Base-by-base conservation (phyloP, 2,113 vertebrate species). In the Grammomys dolichurus region DNA sequence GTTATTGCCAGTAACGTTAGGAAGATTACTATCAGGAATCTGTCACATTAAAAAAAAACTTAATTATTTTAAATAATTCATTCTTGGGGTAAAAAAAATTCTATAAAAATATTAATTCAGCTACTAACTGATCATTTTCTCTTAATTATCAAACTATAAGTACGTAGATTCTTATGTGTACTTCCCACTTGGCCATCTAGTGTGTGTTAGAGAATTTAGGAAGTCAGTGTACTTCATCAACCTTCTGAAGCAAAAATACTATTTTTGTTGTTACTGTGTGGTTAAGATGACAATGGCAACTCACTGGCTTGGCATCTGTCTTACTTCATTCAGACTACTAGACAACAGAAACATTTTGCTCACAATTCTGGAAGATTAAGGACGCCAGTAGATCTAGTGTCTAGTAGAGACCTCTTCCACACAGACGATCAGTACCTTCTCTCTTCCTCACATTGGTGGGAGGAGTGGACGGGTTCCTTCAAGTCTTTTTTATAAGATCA, bases 31-130 rank as follows among this genome's bases (percentile, higher is more conserved):
- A 88, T n/a, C 6, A 1, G 33, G 58, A 92, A 65, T 5, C 40
- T 67, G 7, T 90, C 65, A 54, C 20, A 2, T 67, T 22, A 93
- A 87, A 69, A 48, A 48, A 75, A 26, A 14, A 60, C 69, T 82
- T 58, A 80, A 60, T 69, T 80, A 43, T 82, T 88, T 58, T 19
- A 88, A 93, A 96, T 48, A 82, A 82, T 43, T 63, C n/a, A 43
- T 84, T 84, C 81, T 63, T 84, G n/a, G n/a, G 6, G 12, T 36
- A 33, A 60, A 76, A 73, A 40, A 73, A 40, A 73, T 40, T 19
- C n/a, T 73, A 73, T 72, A n/a, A 40, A 70, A 73, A 19, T 26
- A 63, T 36, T 43, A 85, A 78, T 36, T 92, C 72, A 94, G 72
- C 40, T 54, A 46, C 14, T 51, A 88, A 86, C 46, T 48, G 43